phyloP scores from a whole-genome alignment of 2,797 vertebrate species.

The Characodon lateralis region DNA sequence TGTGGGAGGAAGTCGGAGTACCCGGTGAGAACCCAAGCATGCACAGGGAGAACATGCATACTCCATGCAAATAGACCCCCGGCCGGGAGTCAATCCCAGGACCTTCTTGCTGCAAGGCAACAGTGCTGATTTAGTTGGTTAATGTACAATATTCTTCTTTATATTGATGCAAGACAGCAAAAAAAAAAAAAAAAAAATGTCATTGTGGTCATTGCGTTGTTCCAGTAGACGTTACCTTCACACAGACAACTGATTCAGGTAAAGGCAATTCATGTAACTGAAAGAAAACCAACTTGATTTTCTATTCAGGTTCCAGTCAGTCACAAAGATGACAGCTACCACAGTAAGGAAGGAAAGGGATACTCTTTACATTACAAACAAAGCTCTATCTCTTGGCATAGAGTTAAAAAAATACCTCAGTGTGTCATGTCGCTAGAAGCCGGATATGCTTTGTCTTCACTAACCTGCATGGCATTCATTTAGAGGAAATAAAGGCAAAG shows the following conservation, averaged over 20 bases:
- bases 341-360: slow-evolving; percentile 5
- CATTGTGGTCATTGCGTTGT: not conserved
- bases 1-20: too few species aligned
- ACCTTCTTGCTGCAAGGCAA: too few species aligned
- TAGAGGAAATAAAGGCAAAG: slow-evolving; percentile 17
- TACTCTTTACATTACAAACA: slow-evolving; percentile 16
- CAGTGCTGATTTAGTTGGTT: not conserved
- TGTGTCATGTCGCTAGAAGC: slow-evolving; percentile 12
- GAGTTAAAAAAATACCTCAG: not conserved
- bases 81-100: too few species aligned
- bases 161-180: not conserved
- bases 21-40: too few species aligned
- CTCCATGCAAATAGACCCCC: too few species aligned
- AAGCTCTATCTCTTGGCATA: slow-evolving; percentile 12
- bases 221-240: not conserved
- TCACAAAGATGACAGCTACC: slow-evolving; percentile 18
- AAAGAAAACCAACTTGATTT: slow-evolving; percentile 4
- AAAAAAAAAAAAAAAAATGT: not conserved
- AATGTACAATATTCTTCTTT: not conserved
- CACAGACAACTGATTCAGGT: not conserved
- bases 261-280: slow-evolving; percentile 6
- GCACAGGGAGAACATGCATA: too few species aligned
- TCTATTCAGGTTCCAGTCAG: not conserved
- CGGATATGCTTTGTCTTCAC: slow-evolving; percentile 9
- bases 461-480: slow-evolving; percentile 6